These are phyloP conservation scores for Tenebrosternarchus preto DNA, from an alignment of 2,113 vertebrate species.

Conservation along the genomic window DNA sequence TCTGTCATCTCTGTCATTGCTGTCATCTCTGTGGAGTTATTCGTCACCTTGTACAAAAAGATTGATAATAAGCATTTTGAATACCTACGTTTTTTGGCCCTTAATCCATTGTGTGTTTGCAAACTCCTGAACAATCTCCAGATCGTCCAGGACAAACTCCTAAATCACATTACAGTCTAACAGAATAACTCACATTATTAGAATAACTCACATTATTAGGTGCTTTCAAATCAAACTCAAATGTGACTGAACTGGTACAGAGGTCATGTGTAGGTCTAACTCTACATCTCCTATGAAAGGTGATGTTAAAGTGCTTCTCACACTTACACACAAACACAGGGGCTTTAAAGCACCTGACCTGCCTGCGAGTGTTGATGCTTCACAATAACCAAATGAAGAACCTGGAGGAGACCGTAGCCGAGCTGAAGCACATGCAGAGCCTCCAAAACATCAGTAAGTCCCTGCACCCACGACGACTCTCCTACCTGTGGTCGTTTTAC, in stretches of 20 bases:
- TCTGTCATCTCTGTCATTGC: no score
- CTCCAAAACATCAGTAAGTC: slow-evolving; percentile 77
- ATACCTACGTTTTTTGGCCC: no score
- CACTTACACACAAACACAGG: slow-evolving; percentile 62
- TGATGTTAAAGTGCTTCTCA: neutral
- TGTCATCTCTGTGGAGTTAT: neutral
- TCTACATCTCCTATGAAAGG: no score
- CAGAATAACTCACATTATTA: no score
- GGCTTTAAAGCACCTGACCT: slow-evolving; percentile 65
- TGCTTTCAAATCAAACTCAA: no score
- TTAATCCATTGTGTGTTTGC: neutral
- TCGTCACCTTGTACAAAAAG: neutral
- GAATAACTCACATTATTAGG: no score
- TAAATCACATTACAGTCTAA: neutral
- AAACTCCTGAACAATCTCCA: neutral
- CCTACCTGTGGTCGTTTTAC: no score
- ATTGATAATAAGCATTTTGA: no score
- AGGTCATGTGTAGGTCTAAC: no score
- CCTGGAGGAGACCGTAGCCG: slow-evolving; percentile 70
- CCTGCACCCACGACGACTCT: neutral
- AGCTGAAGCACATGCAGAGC: slow-evolving; percentile 72
- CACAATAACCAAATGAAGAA: slow-evolving; percentile 75
- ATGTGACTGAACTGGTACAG: no score
- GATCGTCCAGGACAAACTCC: neutral
- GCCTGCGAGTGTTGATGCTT: slow-evolving; percentile 71